Percentiles rank a stretch among this genome's conserved stretches.
Evolutionary conservation across 1,140 invertebrate species (phyloP).

Genomic region (Scaptomyza hsui): DNA sequence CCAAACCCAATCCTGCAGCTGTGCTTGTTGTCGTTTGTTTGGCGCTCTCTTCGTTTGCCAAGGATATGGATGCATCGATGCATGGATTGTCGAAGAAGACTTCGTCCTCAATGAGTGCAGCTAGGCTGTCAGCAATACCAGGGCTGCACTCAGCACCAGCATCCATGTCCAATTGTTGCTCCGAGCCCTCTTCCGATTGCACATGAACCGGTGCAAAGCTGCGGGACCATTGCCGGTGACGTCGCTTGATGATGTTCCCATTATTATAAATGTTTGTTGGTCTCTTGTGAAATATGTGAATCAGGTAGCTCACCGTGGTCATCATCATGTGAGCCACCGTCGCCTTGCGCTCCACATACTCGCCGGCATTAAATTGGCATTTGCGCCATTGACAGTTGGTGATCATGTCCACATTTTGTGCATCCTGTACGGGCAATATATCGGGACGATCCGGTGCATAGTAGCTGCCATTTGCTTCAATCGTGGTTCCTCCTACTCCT

Average conservation of each 20-base stretch:
- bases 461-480: constrained; percentile 14
- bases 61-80: constrained; percentile 28
- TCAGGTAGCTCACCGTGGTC: constrained; percentile 85
- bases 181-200: constrained; percentile 10
- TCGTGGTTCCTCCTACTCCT: constrained; percentile 4
- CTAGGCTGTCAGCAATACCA: constrained; percentile 52
- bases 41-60: too few relatives aligned
- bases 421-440: constrained; percentile 78
- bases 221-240: constrained; percentile 85
- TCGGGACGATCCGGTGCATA: constrained; percentile 79
- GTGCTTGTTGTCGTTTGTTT: background rate
- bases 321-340: constrained; percentile 87
- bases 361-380: constrained; percentile 56
- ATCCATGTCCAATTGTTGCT: constrained; percentile 26
- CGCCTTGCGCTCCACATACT: constrained; percentile 85
- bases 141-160: constrained; percentile 7
- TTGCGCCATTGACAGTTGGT: constrained; percentile 19
- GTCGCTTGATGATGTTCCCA: constrained; percentile 74
- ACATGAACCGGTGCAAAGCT: constrained; percentile 85
- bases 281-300: constrained; percentile 85
- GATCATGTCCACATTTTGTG: constrained; percentile 42
- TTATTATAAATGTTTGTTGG: constrained; percentile 66
- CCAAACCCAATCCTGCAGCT: constrained; percentile 8
- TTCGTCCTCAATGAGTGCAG: constrained; percentile 69
- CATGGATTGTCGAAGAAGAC: constrained; percentile 76